Base-by-base conservation (phyloP, 2,888 invertebrate species). In the Oxycera nigricornis region DNA sequence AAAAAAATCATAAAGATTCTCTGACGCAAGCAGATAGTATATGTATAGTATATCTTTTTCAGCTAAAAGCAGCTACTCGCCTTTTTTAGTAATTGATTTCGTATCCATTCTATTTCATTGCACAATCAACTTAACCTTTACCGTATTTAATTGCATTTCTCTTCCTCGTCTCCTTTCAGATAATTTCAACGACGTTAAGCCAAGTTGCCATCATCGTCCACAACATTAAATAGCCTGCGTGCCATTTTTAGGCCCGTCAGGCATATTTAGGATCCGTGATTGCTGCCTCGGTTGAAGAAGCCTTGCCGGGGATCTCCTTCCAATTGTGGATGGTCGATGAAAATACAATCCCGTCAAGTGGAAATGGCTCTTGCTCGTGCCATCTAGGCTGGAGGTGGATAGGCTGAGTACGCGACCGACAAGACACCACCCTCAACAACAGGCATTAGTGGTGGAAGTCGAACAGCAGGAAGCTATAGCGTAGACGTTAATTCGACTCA, bases 391-490 rank as follows among this genome's bases (percentile, higher is more conserved):
- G 22, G 22, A 11, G 20, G n/a, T 55, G 55, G 55, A 9, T 22
- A 55, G 22, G n/a, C n/a, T 35, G 11, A 35, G 35, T 35, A n/a
- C n/a, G n/a, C n/a, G n/a, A n/a, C n/a, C n/a, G n/a, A n/a, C n/a
- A n/a, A n/a, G n/a, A n/a, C n/a, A n/a, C n/a, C n/a, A n/a, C n/a
- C n/a, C n/a, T n/a, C n/a, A n/a, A 78, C 76, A 67, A 75, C 75
- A 75, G 73, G 50, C 31, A 75, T 73, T 35, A 65, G 76, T 73
- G 73, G 74, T 59, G 73, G 74, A 35, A 55, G 22, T 55, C 22
- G 55, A 55, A n/a, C n/a, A n/a, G 77, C 30, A 28, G 55, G 70
- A 52, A 70, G 52, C 55, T 55, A 70, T 55, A 30, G 70, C 14
- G 31, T 24, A n/a, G 70, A 31, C 28, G 70, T 31, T 22, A 46